Percentiles rank a stretch among this genome's conserved stretches.
phyloP scores from a whole-genome alignment of 2,797 vertebrate species.

The Falco rusticolus region DNA sequence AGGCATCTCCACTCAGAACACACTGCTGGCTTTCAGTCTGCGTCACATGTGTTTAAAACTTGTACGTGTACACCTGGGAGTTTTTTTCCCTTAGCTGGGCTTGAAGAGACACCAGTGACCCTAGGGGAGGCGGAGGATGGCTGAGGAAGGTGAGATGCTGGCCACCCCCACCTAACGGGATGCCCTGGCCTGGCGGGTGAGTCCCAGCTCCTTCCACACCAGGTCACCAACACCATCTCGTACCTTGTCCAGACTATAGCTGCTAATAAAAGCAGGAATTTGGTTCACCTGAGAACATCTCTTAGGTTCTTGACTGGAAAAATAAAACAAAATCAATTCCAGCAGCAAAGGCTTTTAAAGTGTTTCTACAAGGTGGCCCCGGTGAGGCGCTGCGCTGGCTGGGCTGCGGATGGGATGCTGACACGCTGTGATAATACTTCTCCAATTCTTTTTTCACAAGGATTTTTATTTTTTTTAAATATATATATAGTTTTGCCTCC shows the following conservation, averaged over 20 bases:
- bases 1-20: background rate
- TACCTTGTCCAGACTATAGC: background rate
- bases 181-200: background rate
- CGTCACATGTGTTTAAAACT: background rate
- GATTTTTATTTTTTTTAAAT: background rate
- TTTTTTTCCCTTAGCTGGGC: background rate
- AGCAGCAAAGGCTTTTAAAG: background rate
- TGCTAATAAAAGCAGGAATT: background rate
- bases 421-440: background rate
- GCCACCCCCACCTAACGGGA: background rate
- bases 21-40: background rate
- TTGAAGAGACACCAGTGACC: background rate
- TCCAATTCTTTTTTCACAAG: background rate
- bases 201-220: background rate
- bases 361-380: background rate
- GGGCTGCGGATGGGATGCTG: background rate
- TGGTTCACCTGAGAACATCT: background rate
- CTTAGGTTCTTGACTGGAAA: background rate
- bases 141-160: background rate
- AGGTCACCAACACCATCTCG: accelerated
- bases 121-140: background rate
- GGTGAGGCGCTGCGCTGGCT: accelerated
- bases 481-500: slow-evolving; percentile 42
- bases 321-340: background rate
- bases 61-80: background rate